phyloP scores from a whole-genome alignment of 2,113 vertebrate genomes.

The Amia ocellicauda region DNA sequence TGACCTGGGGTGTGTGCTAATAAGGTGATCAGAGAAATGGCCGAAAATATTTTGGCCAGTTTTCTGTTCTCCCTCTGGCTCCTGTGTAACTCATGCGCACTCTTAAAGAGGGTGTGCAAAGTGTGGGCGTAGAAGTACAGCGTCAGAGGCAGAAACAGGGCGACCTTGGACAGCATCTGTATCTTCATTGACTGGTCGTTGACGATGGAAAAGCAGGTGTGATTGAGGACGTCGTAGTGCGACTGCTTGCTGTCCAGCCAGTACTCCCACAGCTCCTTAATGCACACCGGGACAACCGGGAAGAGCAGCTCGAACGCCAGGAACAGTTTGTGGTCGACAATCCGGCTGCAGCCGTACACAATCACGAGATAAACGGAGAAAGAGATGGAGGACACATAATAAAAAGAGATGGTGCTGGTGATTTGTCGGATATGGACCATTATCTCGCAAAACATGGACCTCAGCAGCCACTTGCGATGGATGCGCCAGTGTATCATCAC shows the following conservation, averaged over 20 bases:
- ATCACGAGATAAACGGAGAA: conserved; percentile 45
- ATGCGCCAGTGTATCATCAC: conserved; percentile 45
- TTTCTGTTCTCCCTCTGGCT: conserved; percentile 42
- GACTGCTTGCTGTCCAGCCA: conserved; percentile 17
- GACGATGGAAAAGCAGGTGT: conserved; percentile 52
- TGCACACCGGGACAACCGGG: conserved; percentile 34
- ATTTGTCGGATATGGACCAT: conserved; percentile 45
- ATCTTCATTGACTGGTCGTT: conserved; percentile 38
- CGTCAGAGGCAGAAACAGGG: conserved; percentile 39
- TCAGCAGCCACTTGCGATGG: conserved; percentile 40
- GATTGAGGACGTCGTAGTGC: conserved; percentile 39
- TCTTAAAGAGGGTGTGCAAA: conserved; percentile 36
- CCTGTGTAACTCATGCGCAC: conserved; percentile 37
- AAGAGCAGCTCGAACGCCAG: conserved; percentile 42
- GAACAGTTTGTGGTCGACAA: conserved; percentile 40
- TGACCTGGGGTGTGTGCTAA: conserved; percentile 49
- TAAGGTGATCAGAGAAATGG: conserved; percentile 49
- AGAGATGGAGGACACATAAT: conserved; percentile 47
- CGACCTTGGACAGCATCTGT: conserved; percentile 29
- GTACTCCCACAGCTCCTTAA: conserved; percentile 41
- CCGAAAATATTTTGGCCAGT: conserved; percentile 47
- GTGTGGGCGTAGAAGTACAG: conserved; percentile 47
- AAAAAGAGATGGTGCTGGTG: conserved; percentile 41
- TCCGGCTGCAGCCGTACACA: conserved; percentile 33
- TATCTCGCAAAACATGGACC: conserved; percentile 35